Evolutionary conservation across 2,888 invertebrate species (phyloP).

Genomic region (Drosophila dives): DNA sequence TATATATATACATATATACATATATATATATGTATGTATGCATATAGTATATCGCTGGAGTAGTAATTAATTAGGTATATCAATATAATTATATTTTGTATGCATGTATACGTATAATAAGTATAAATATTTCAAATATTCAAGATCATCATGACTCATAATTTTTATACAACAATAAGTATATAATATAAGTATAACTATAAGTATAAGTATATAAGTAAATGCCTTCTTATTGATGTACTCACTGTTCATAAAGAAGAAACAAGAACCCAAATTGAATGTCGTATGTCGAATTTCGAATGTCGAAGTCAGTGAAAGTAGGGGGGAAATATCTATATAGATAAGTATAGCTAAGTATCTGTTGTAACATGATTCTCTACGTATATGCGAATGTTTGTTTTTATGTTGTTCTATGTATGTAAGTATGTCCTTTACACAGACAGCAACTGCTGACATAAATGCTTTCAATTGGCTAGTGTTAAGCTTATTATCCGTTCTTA

Average conservation of each 20-base stretch:
- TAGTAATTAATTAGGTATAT: slow-evolving; percentile 54
- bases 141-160: slow-evolving; percentile 21
- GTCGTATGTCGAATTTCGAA: slow-evolving; percentile 8
- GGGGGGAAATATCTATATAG: slow-evolving; percentile 26
- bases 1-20: slow-evolving; percentile 1
- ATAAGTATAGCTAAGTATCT: slow-evolving; percentile 13
- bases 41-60: slow-evolving; percentile 57
- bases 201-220: slow-evolving; percentile 66
- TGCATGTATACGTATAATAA: slow-evolving; percentile 48
- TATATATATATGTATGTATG: slow-evolving; percentile 11
- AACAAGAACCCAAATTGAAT: slow-evolving; percentile 11
- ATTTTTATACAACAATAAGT: slow-evolving; percentile 6
- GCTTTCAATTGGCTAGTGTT: slow-evolving; percentile 77
- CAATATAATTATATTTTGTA: slow-evolving; percentile 34
- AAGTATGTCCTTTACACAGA: slow-evolving; percentile 53
- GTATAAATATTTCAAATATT: slow-evolving; percentile 49
- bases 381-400: slow-evolving; percentile 28
- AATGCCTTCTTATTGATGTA: slow-evolving; percentile 57
- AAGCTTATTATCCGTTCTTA: slow-evolving; percentile 67
- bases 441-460: slow-evolving; percentile 58
- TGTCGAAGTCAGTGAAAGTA: slow-evolving; percentile 4
- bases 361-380: slow-evolving; percentile 31
- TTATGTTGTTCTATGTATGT: slow-evolving; percentile 10
- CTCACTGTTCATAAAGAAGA: slow-evolving; percentile 30
- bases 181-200: slow-evolving; percentile 27